Evolutionary conservation across 2,888 invertebrate species (phyloP).

Genomic region (Rotaria socialis): DNA sequence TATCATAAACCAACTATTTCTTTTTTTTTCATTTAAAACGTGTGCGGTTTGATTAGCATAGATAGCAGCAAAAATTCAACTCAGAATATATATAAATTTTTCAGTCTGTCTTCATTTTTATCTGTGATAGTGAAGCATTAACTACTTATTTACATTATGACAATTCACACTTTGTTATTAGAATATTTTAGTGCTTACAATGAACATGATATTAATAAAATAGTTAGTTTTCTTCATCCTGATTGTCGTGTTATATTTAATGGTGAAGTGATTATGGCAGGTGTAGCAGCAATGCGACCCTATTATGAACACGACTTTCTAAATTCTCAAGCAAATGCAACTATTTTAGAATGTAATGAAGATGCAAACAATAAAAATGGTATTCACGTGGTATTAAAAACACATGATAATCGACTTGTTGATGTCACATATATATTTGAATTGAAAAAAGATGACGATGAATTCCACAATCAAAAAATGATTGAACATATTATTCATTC

Average conservation of each 20-base stretch:
- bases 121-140: too few species aligned
- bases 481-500: constrained; percentile 14
- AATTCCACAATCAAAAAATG: neutral
- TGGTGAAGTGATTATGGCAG: neutral
- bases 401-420: neutral
- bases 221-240: neutral
- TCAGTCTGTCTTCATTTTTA: too few species aligned
- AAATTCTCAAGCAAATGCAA: neutral
- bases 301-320: neutral
- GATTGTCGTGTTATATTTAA: neutral
- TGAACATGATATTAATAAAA: neutral
- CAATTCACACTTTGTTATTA: neutral
- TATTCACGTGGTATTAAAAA: neutral
- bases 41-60: too few species aligned
- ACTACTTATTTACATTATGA: neutral
- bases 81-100: too few species aligned
- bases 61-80: too few species aligned
- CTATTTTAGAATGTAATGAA: neutral
- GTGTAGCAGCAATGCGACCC: neutral
- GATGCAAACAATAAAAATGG: neutral
- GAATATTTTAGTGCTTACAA: neutral
- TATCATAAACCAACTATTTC: too few species aligned
- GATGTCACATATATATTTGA: neutral
- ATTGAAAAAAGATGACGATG: neutral
- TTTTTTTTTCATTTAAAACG: too few species aligned